Conservation (phyloP, 2,888 invertebrate species). For the Ethmia dodecea region DNA sequence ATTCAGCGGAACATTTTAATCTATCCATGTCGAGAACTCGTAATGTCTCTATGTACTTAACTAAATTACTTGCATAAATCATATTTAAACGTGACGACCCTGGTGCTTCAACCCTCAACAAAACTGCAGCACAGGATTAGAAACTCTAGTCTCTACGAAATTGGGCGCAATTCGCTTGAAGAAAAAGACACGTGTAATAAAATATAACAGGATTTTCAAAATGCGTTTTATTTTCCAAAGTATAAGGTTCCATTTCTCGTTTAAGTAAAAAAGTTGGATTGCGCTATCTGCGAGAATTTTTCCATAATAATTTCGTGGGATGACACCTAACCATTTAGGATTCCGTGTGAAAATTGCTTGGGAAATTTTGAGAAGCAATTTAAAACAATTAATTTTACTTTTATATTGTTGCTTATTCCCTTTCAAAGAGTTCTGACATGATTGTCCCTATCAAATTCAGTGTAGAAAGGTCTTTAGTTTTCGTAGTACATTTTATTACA, state of each 20-base stretch:
- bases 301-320: slow-evolving; percentile 37
- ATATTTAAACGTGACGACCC: slow-evolving; percentile 73
- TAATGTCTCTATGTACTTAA: slow-evolving; percentile 74
- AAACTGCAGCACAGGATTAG: slow-evolving; percentile 26
- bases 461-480: no score
- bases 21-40: slow-evolving; percentile 49
- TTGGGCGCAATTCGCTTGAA: slow-evolving; percentile 28
- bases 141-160: slow-evolving; percentile 27
- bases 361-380: not conserved
- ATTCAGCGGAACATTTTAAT: slow-evolving; percentile 63
- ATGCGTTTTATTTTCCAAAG: slow-evolving; percentile 28
- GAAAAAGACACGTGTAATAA: slow-evolving; percentile 5
- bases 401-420: no score
- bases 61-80: slow-evolving; percentile 76
- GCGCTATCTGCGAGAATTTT: slow-evolving; percentile 40
- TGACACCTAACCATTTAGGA: slow-evolving; percentile 30
- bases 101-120: slow-evolving; percentile 34
- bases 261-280: slow-evolving; percentile 16
- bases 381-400: not conserved
- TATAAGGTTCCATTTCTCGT: slow-evolving; percentile 32
- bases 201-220: slow-evolving; percentile 12
- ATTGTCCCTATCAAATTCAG: no score
- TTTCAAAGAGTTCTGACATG: no score
- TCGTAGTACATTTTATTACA: no score
- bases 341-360: slow-evolving; percentile 24